These are phyloP conservation scores for Scotopteryx bipunctaria DNA, from an alignment of 2,888 invertebrate genomes.

Conservation along the genomic window DNA sequence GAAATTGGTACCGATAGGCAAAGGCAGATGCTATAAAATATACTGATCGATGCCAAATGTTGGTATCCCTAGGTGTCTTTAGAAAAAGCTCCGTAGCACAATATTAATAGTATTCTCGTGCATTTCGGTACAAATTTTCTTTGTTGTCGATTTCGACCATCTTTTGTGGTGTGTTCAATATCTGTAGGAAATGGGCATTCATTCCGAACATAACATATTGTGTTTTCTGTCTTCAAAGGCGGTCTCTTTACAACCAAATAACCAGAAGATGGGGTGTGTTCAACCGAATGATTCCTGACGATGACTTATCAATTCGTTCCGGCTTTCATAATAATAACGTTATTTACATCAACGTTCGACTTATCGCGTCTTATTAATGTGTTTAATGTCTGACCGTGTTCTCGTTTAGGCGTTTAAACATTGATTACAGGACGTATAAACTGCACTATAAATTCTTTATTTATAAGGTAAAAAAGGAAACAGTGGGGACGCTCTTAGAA, in stretches of 20 bases:
- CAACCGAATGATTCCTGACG: slow-evolving; percentile 43
- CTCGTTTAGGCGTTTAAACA: slow-evolving; percentile 57
- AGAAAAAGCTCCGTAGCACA: slow-evolving; percentile 8
- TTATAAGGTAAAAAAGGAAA: slow-evolving; percentile 76
- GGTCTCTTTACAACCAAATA: slow-evolving; percentile 55
- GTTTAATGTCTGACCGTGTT: slow-evolving; percentile 51
- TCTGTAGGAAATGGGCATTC: slow-evolving; percentile 61
- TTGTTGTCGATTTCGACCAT: slow-evolving; percentile 57
- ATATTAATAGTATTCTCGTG: slow-evolving; percentile 47
- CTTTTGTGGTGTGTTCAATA: slow-evolving; percentile 65
- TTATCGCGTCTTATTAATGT: slow-evolving; percentile 58
- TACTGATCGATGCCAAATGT: slow-evolving; percentile 1
- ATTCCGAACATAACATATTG: slow-evolving; percentile 48
- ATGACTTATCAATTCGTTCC: slow-evolving; percentile 45
- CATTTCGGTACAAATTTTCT: slow-evolving; percentile 59
- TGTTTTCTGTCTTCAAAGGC: slow-evolving; percentile 57
- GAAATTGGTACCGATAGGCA: slow-evolving; percentile 11
- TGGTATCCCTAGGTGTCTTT: slow-evolving; percentile 17
- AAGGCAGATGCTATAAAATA: slow-evolving; percentile 21
- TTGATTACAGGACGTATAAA: slow-evolving; percentile 67
- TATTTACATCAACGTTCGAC: slow-evolving; percentile 52
- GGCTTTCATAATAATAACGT: slow-evolving; percentile 49
- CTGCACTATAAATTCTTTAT: slow-evolving; percentile 71
- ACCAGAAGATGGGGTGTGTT: slow-evolving; percentile 41
- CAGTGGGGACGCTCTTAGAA: slow-evolving; percentile 73